Conservation (phyloP, 2,797 vertebrate species). For the Sebastes matsubarae region DNA sequence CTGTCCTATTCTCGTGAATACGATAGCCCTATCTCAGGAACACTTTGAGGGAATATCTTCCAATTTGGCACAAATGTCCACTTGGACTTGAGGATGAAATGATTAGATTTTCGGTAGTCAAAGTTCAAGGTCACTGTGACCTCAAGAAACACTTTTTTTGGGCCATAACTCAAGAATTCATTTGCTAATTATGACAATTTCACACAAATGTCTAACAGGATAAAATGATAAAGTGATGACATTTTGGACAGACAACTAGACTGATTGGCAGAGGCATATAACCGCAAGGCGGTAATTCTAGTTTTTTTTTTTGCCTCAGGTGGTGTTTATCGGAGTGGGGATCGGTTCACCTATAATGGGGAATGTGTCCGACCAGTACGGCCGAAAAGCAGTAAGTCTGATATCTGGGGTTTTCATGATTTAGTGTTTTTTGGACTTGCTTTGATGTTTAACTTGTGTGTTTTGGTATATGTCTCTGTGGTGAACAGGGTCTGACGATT, state of each 20-base stretch:
- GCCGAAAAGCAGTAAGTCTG: slow-evolving; percentile 89
- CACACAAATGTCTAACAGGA: background rate
- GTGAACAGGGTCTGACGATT: slow-evolving; percentile 82
- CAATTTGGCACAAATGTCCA: too few relatives aligned
- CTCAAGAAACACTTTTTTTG: too few relatives aligned
- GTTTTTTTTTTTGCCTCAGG: slow-evolving; percentile 68
- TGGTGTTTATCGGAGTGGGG: slow-evolving; percentile 91
- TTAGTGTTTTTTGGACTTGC: background rate
- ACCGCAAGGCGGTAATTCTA: too few relatives aligned
- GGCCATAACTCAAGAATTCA: too few relatives aligned
- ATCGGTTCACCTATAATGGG: slow-evolving; percentile 89
- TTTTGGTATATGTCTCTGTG: slow-evolving; percentile 13
- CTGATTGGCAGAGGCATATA: too few relatives aligned
- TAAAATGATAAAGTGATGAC: background rate
- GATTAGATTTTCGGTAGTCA: too few relatives aligned
- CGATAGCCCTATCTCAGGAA: too few relatives aligned
- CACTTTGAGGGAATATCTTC: too few relatives aligned
- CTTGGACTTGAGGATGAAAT: too few relatives aligned
- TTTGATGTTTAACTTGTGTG: background rate
- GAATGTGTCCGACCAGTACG: slow-evolving; percentile 88
- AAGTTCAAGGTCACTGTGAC: too few relatives aligned
- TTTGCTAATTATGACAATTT: background rate
- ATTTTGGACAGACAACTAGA: too few relatives aligned
- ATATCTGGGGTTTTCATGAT: background rate
- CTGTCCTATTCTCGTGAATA: too few relatives aligned